These are phyloP conservation scores for Sarcophaga carnaria DNA, from an alignment of 2,888 invertebrate species.

Conservation along the genomic window DNA sequence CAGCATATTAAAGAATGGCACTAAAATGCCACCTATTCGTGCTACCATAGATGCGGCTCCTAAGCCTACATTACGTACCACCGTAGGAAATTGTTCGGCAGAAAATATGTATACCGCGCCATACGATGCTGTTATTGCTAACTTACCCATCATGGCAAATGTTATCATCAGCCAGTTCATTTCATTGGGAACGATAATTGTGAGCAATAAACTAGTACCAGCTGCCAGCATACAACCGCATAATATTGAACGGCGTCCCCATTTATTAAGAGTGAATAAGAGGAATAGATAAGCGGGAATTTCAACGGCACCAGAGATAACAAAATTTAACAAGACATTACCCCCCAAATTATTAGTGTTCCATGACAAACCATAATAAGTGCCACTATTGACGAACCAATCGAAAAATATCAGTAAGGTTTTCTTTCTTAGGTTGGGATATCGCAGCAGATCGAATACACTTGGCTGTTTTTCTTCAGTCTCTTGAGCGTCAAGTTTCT, in stretches of 20 bases:
- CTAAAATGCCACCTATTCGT: constrained; percentile 86
- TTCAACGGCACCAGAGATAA: constrained; percentile 89
- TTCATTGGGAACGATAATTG: constrained; percentile 84
- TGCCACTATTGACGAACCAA: constrained; percentile 90
- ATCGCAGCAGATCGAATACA: constrained; percentile 85
- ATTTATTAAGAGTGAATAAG: constrained; percentile 86
- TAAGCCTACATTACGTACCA: constrained; percentile 91
- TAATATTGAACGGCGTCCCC: constrained; percentile 87
- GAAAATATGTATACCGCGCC: constrained; percentile 89
- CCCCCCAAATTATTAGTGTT: constrained; percentile 88
- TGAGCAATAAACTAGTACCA: constrained; percentile 84
- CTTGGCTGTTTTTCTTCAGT: constrained; percentile 72
- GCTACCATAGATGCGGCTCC: constrained; percentile 94
- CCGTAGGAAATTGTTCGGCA: constrained; percentile 89
- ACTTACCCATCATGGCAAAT: constrained; percentile 87
- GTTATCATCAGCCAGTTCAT: constrained; percentile 84
- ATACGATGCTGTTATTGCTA: constrained; percentile 88
- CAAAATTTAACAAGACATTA: constrained; percentile 88
- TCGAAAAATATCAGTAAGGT: constrained; percentile 88
- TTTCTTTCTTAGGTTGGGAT: constrained; percentile 86
- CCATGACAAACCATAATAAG: constrained; percentile 91
- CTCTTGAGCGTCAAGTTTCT: constrained; percentile 73
- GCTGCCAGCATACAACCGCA: constrained; percentile 87
- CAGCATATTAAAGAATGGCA: constrained; percentile 91
- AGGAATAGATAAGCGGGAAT: constrained; percentile 88